Percentiles rank a stretch among this genome's conserved stretches.
phyloP scores from a whole-genome alignment of 2,797 vertebrate species.

The Peromyscus aztecus region DNA sequence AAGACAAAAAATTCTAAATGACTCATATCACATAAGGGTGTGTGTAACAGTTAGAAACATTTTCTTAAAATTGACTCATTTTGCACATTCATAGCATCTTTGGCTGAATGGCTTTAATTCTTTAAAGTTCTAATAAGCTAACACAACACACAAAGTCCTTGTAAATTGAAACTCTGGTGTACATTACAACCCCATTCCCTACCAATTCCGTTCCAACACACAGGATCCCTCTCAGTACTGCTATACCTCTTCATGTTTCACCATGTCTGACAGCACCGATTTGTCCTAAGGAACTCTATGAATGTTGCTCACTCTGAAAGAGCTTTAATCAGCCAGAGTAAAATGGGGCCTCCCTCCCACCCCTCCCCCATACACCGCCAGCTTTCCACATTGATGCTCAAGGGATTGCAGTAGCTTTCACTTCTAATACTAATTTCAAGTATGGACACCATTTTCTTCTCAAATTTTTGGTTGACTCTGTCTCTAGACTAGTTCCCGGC shows the following conservation, averaged over 20 bases:
- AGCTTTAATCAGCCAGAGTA: neutral
- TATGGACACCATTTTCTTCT: neutral
- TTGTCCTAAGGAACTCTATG: neutral
- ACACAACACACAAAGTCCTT: neutral
- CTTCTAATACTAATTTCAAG: neutral
- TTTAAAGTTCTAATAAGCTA: constrained; percentile 22
- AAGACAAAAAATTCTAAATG: constrained; percentile 54
- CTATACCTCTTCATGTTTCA: neutral
- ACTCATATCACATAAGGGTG: neutral
- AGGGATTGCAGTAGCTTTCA: neutral
- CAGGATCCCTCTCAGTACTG: neutral
- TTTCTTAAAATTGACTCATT: constrained; percentile 41
- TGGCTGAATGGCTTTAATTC: neutral
- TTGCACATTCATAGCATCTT: neutral
- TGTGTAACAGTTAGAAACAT: neutral
- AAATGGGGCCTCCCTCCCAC: neutral
- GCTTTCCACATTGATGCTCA: neutral
- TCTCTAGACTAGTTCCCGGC: neutral
- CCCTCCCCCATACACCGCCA: neutral
- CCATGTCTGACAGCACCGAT: neutral
- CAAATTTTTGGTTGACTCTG: neutral
- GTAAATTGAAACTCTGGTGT: neutral
- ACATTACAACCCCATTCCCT: neutral
- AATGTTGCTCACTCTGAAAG: neutral
- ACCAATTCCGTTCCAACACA: neutral